A percentile compares a stretch with the other conserved stretches of the same genome.
phyloP scores from a whole-genome alignment of 2,113 vertebrate genomes.

The Mesocricetus auratus region DNA sequence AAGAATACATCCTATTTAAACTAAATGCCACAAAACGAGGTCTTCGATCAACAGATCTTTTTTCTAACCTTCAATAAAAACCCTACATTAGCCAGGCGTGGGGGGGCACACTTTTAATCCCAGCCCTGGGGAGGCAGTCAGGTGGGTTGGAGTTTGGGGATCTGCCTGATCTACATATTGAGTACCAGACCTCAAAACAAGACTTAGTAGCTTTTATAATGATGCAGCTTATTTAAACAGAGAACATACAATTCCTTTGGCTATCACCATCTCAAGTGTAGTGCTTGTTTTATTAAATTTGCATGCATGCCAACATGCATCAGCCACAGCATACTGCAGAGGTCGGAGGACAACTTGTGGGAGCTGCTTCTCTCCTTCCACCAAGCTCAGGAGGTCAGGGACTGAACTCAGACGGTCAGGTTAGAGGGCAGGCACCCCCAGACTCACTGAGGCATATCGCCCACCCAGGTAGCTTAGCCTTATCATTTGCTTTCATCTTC shows the following conservation, averaged over 20 bases:
- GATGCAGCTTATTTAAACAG: slow-evolving; percentile 15
- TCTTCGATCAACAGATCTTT: slow-evolving; percentile 12
- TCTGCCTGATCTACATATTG: not conserved
- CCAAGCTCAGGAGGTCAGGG: not conserved
- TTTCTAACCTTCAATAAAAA: slow-evolving; percentile 23
- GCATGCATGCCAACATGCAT: too few species aligned
- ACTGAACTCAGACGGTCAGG: not conserved
- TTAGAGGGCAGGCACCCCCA: not conserved
- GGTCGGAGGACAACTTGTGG: not conserved
- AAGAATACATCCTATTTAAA: slow-evolving; percentile 44
- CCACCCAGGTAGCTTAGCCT: not conserved
- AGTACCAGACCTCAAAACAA: not conserved
- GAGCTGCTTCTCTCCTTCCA: not conserved
- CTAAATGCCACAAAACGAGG: slow-evolving; percentile 16
- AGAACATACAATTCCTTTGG: not conserved
- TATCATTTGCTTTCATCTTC: not conserved
- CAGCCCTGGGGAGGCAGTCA: not conserved
- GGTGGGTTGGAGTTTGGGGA: not conserved
- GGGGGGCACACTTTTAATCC: not conserved
- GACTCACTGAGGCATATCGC: not conserved
- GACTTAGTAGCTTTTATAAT: not conserved
- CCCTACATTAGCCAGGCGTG: not conserved
- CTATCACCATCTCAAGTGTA: not conserved
- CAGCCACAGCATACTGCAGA: not conserved
- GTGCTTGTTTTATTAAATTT: not conserved